phyloP scores from a whole-genome alignment of 2,113 vertebrate species.

The Camarhynchus parvulus region DNA sequence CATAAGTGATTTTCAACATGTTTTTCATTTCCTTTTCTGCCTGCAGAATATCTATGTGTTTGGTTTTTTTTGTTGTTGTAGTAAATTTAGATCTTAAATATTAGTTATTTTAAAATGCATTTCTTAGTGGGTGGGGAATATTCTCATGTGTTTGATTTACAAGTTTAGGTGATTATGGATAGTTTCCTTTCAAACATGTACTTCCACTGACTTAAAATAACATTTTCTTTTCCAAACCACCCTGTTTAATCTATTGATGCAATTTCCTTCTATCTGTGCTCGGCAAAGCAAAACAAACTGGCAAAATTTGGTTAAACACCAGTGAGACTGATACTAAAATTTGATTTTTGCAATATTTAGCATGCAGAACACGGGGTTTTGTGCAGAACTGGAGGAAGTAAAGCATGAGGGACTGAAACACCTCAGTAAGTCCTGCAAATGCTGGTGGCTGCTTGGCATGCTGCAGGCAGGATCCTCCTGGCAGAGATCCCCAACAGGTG shows the following conservation, averaged over 20 bases:
- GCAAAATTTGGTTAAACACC: neutral
- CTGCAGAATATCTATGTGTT: neutral
- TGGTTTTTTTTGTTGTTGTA: neutral
- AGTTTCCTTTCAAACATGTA: neutral
- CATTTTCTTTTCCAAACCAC: neutral
- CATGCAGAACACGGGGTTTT: neutral
- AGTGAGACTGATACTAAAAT: neutral
- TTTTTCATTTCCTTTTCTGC: neutral
- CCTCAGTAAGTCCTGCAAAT: neutral
- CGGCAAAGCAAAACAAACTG: neutral
- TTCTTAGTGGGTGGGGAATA: neutral
- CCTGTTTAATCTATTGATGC: neutral
- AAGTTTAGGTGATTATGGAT: neutral
- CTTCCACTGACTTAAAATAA: neutral
- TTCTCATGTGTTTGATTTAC: neutral
- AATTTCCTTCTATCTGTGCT: neutral
- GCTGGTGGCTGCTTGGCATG: neutral
- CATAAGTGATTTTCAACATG: neutral
- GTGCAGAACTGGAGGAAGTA: neutral
- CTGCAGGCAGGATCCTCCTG: neutral
- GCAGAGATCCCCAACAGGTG: neutral
- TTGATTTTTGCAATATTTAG: neutral
- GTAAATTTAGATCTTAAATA: neutral
- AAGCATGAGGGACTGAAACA: neutral
- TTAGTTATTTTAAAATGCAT: neutral